Base-by-base conservation (phyloP, 1,140 invertebrate genomes). In the Trichonephila clavata region DNA sequence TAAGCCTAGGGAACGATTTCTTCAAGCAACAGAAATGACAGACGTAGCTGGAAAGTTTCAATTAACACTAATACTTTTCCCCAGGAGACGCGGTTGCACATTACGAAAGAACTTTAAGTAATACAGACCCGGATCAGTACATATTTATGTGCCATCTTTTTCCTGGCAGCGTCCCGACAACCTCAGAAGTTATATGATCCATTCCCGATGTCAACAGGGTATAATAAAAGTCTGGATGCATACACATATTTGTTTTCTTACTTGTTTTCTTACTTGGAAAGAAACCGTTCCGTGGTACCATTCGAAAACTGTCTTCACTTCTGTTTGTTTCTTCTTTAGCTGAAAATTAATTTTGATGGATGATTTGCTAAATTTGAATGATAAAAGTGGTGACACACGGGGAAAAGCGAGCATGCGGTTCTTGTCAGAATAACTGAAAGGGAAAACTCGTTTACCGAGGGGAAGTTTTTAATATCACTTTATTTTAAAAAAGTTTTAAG, bases 81-180 rank as follows among this genome's bases (percentile, higher is more conserved):
- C 21, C 65, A 14, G 1, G 65, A 68, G 27, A 39, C 24, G 13
- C 71, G 16, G 39, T 77, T 77, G 18, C 24, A 10, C 71, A 32
- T 77, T 39, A 14, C 71, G 71, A 14, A 77, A 77, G 71, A 32
- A 32, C 7, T 5, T 77, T 27, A 77, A 77, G 71, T 39, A 18
- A 77, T 32, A 39, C 71, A 77, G 27, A 77, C 71, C 5, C 10
- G 14, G 18, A 7, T 77, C 71, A 32, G 71, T 39, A 77, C 32
- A 39, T 39, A 77, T 77, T 77, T 77, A 77, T 77, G 71, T 77
- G 71, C 71, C 71, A 77, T 77, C 27, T 77, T 50, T 50, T 50
- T 16, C 68, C 32, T 77, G 71, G 71, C 71, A 39, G 32, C 16
- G 14, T 32, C 32, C 71, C 18, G 27, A 77, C 71, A 77, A 16